These are phyloP conservation scores for Caenorhabditis drosophilae DNA, from an alignment of 2,888 invertebrate genomes.

Conservation along the genomic window DNA sequence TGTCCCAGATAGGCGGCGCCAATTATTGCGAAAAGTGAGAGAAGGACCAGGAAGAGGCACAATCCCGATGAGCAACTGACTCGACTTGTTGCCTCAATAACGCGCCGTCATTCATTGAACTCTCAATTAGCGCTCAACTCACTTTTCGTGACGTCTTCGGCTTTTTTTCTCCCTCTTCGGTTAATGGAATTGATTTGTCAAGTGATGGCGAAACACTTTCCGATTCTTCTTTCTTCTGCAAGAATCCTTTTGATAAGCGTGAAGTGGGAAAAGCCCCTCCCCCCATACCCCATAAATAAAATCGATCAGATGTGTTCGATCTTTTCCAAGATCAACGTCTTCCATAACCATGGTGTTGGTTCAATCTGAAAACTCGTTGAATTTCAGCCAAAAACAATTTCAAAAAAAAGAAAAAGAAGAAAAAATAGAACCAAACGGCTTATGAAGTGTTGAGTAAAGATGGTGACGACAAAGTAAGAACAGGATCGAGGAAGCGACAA, in stretches of 20 bases:
- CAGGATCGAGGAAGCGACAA: too few species aligned
- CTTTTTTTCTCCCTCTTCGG: constrained; percentile 4
- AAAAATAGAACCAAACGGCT: too few species aligned
- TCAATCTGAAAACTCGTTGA: too few species aligned
- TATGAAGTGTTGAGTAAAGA: too few species aligned
- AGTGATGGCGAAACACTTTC: constrained; percentile 14
- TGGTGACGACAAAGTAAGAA: too few species aligned
- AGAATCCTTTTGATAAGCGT: too few species aligned
- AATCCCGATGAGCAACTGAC: constrained; percentile 39
- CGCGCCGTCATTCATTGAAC: neutral
- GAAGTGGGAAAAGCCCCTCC: neutral
- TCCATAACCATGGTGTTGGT: constrained; percentile 39
- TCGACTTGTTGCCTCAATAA: constrained; percentile 13
- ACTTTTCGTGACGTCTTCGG: constrained; percentile 18
- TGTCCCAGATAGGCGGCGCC: constrained; percentile 40
- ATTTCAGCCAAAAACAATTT: too few species aligned
- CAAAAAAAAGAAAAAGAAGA: too few species aligned
- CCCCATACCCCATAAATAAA: constrained; percentile 49
- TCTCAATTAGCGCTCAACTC: too few species aligned
- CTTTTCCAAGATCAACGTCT: constrained; percentile 54
- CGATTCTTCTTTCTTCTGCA: constrained; percentile 5
- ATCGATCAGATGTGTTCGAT: constrained; percentile 48
- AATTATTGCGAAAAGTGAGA: constrained; percentile 41
- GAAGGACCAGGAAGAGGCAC: constrained; percentile 33
- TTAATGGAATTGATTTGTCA: neutral